Percentiles rank a stretch among this genome's conserved stretches.
Evolutionary conservation across 1,140 invertebrate species (phyloP).

Genomic region (Coelopa frigida): DNA sequence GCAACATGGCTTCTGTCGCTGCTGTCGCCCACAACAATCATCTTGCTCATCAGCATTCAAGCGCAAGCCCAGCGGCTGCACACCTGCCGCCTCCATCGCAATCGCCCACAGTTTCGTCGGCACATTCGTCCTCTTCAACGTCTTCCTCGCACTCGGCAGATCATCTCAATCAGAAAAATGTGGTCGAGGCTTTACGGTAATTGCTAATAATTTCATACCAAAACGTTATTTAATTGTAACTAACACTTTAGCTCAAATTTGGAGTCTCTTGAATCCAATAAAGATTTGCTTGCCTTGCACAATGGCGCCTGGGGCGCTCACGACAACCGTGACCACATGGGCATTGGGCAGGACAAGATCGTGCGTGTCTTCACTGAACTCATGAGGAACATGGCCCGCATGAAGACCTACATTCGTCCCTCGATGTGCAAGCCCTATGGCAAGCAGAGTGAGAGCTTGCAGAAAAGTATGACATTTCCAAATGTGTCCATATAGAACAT

Average conservation of each 20-base stretch:
- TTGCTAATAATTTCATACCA: too few species aligned
- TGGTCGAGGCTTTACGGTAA: slow-evolving; percentile 35
- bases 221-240: too few species aligned
- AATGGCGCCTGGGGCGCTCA: slow-evolving; percentile 55
- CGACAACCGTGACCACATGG: slow-evolving; percentile 5
- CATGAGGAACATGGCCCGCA: slow-evolving; percentile 76
- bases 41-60: slow-evolving; percentile 7
- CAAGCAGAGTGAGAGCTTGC: slow-evolving; percentile 77
- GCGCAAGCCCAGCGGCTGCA: slow-evolving; percentile 19
- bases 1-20: neutral
- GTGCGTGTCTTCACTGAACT: slow-evolving; percentile 72
- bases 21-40: slow-evolving; percentile 4
- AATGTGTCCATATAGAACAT: neutral
- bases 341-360: slow-evolving; percentile 70
- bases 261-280: slow-evolving; percentile 50
- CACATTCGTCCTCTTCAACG: slow-evolving; percentile 32
- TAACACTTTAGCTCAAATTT: slow-evolving; percentile 32
- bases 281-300: slow-evolving; percentile 61
- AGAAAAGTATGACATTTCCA: too few species aligned
- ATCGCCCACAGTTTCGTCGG: slow-evolving; percentile 21
- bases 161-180: slow-evolving; percentile 33
- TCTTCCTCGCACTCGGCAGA: slow-evolving; percentile 40
- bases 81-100: slow-evolving; percentile 38
- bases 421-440: slow-evolving; percentile 84
- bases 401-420: slow-evolving; percentile 75